Evolutionary conservation across 2,888 invertebrate genomes (phyloP).

Genomic region (Pollenia griseotomentosa): DNA sequence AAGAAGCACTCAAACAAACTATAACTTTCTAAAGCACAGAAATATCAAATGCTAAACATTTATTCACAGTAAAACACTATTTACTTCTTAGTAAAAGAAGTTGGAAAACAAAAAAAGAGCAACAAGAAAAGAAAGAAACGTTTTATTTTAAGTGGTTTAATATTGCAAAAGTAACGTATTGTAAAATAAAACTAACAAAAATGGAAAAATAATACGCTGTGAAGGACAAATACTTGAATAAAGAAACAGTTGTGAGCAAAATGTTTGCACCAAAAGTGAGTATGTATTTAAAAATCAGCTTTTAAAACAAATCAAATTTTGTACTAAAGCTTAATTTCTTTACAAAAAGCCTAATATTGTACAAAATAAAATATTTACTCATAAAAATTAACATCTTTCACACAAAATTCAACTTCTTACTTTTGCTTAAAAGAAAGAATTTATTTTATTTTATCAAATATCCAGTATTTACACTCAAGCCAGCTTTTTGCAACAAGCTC

Average conservation of each 20-base stretch:
- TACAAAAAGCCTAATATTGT: no score
- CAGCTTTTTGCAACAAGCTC: no score
- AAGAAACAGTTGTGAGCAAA: background rate
- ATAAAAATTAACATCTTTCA: no score
- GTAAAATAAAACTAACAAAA: slow-evolving; percentile 14
- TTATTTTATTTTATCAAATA: no score
- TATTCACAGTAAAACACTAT: background rate
- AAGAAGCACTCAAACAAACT: background rate
- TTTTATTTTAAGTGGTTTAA: slow-evolving; percentile 69
- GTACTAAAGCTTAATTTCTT: no score
- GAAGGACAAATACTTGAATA: background rate
- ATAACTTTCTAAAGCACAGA: background rate
- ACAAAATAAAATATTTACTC: no score
- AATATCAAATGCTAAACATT: slow-evolving; percentile 8
- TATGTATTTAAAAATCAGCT: no score
- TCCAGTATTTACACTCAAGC: no score
- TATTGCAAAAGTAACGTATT: slow-evolving; percentile 66
- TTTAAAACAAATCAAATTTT: no score
- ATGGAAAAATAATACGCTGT: background rate
- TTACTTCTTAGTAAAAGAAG: background rate
- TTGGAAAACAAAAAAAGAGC: background rate
- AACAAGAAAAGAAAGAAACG: slow-evolving; percentile 18
- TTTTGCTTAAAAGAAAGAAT: no score
- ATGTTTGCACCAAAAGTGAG: no score
- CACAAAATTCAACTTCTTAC: no score